Evolutionary conservation across 2,888 invertebrate genomes (phyloP), one percentile per base, ranked within the genome.

Genomic region (Carterocephalus palaemon): DNA sequence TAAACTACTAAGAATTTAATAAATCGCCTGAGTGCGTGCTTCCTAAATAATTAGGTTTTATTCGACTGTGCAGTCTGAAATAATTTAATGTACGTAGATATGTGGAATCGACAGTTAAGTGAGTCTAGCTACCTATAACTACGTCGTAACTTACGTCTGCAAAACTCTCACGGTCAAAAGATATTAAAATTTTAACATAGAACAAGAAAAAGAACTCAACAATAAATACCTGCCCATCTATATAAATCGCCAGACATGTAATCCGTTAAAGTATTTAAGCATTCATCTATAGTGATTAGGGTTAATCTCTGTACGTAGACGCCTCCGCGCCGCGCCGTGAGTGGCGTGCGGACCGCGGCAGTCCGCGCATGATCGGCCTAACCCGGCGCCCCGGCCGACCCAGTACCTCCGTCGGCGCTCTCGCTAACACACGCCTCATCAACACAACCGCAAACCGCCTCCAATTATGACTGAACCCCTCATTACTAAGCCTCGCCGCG

Each of bases 321-420:
- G 55, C 58, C 16, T 32, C 24, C 24, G 23, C 16, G 17, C 6
- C 32, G 59, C 49, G 54, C 51, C 42, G 49, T 53, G 46, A 47
- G 45, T 13, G 46, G 41, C 38, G 43, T 38, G 52, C 46, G 36
- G 41, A 29, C 43, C 45, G 53, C 60, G 60, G 56, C 62, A 61
- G 59, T 71, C 66, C 63, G 84, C 84, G 83, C 83, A 84, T 85
- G 83, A 80, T 70, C 83, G 73, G 67, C 65, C 66, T 62, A 64
- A 56, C 59, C 57, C 56, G 57, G 57, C 53, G 60, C 57, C 54
- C 50, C 64, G 56, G 67, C 40, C 8, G 19, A 46, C 52, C 54
- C 64, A 79, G 80, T 81, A 67, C 71, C 75, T 68, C 69, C 64
- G 60, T 48, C 57, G 67, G 57, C 51, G 51, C 56, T 61, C 57